phyloP scores from a whole-genome alignment of 2,797 vertebrate genomes.

The Acanthurus tractus region DNA sequence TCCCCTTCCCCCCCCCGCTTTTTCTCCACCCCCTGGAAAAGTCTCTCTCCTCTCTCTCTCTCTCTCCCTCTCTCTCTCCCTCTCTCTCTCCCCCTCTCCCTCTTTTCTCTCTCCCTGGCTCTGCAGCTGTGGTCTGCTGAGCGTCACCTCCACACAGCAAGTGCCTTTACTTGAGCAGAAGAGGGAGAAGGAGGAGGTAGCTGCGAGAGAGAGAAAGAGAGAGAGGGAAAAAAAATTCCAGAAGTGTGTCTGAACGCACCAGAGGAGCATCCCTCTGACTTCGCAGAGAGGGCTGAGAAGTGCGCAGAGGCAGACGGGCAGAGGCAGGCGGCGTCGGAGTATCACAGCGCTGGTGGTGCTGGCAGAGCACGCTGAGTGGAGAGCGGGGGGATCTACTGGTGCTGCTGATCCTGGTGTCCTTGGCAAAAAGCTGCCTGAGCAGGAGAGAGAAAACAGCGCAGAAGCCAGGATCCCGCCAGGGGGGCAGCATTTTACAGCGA shows the following conservation, averaged over 20 bases:
- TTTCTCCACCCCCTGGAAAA: constrained; percentile 75
- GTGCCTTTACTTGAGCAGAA: constrained; percentile 82
- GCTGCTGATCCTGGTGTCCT: constrained; percentile 66
- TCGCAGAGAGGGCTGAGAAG: constrained; percentile 51
- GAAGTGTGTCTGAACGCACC: constrained; percentile 54
- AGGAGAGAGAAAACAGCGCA: constrained; percentile 52
- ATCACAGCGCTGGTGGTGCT: constrained; percentile 48
- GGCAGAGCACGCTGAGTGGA: constrained; percentile 64
- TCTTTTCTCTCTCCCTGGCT: constrained; percentile 67
- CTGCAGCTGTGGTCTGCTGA: constrained; percentile 84
- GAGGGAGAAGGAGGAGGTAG: constrained; percentile 69
- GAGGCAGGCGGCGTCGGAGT: constrained; percentile 50
- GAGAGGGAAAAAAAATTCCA: constrained; percentile 23
- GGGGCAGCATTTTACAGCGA: constrained; percentile 69
- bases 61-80: constrained; percentile 33
- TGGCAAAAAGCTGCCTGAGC: constrained; percentile 62
- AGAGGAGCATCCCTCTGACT: constrained; percentile 65
- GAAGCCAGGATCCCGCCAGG: constrained; percentile 60
- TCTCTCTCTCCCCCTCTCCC: constrained; percentile 41
- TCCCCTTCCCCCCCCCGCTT: constrained; percentile 47
- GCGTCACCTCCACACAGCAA: constrained; percentile 82
- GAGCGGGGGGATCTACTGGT: constrained; percentile 55
- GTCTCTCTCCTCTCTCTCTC: constrained; percentile 44
- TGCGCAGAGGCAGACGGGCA: constrained; percentile 46
- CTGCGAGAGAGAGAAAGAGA: constrained; percentile 33